Evolutionary conservation across 2,113 vertebrate species (phyloP), one percentile per base, ranked within the genome.

Genomic region (Benthochromis sp.): DNA sequence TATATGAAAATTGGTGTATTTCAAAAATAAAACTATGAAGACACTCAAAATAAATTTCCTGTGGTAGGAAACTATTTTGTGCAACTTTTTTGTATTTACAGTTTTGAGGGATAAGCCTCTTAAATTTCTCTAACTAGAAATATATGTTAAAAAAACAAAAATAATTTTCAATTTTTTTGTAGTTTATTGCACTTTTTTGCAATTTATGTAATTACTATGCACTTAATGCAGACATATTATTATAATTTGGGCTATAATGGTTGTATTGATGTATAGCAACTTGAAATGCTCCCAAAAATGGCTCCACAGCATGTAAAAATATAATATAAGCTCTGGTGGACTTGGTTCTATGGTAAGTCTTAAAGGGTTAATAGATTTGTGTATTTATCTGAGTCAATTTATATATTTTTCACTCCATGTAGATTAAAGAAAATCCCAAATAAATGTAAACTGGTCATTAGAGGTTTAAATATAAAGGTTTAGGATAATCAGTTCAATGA

Each of bases 241-340:
- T 13, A 13, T 1, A 0, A 55, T 55, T 0, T 8, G 0, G 11
- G 1, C 2, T 27, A 0, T 55, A 55, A 55, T 27, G 4, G 21
- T 55, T 55, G 54, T 55, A 27, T 55, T 55, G 21, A 27, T 55
- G 21, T 55, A 55, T 55, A 27, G 0, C 2, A 55, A 8, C 54
- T 27, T 55, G 21, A 55, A 55, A 54, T 54, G 52, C n/a, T 21
- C 52, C 52, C 2, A 21, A 7, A 54, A 54, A 14, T 27, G 54
- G 2, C 54, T 5, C 54, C 4, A 55, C 54, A 13, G 0, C 54
- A 27, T 2, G 21, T 27, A 57, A 57, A 57, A 0, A 5, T 57
- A 27, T 27, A 5, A 2, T 3, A 55, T 55, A 5, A 55, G 3
- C 21, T 27, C 21, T 27, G 21, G 21, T 0, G 1, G 7, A 3